Evolutionary conservation across 1,140 invertebrate genomes (phyloP).

Genomic region (Drosophila miranda): DNA sequence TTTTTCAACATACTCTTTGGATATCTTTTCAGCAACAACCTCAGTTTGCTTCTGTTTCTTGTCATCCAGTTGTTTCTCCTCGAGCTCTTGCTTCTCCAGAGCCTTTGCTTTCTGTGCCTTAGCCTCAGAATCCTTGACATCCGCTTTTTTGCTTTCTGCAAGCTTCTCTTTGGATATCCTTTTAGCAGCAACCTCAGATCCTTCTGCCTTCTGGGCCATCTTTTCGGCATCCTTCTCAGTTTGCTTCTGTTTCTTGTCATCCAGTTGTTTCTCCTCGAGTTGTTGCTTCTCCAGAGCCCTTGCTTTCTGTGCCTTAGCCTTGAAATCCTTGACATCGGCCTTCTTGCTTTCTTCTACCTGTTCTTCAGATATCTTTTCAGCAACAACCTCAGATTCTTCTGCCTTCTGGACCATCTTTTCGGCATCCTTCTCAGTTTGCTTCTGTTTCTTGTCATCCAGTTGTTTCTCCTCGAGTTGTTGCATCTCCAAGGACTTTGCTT

Average conservation of each 20-base stretch:
- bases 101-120: slow-evolving; percentile 48
- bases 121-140: background rate
- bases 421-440: background rate
- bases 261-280: background rate
- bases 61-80: slow-evolving; percentile 9
- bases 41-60: slow-evolving; percentile 22
- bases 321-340: background rate
- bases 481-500: slow-evolving; percentile 5
- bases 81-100: slow-evolving; percentile 12
- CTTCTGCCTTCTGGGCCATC: too few species aligned
- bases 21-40: background rate
- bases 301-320: slow-evolving; percentile 4
- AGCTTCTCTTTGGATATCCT: slow-evolving; percentile 7
- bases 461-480: slow-evolving; percentile 11
- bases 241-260: background rate
- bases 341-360: slow-evolving; percentile 9
- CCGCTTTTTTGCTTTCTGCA: slow-evolving; percentile 1
- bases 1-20: background rate
- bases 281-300: background rate
- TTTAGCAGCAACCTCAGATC: slow-evolving; percentile 6
- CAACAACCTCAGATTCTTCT: background rate
- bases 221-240: background rate
- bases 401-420: background rate
- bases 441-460: slow-evolving; percentile 1
- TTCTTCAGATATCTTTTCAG: too few species aligned